phyloP scores from a whole-genome alignment of 2,113 vertebrate genomes.

The Hippocampus mohnikei region DNA sequence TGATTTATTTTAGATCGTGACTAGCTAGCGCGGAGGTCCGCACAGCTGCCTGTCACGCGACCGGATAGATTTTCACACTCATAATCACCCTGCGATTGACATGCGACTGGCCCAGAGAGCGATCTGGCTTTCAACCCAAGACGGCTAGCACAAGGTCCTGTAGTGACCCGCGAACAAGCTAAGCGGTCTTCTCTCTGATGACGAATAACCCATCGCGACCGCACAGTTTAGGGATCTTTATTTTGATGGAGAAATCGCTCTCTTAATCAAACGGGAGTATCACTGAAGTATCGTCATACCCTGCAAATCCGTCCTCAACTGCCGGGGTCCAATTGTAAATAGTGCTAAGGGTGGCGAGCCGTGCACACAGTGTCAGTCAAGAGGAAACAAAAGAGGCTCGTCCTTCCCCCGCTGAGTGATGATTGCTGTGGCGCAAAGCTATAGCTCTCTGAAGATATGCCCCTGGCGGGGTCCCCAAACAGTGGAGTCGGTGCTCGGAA shows the following conservation, averaged over 20 bases:
- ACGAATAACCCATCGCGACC: not conserved
- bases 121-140: not conserved
- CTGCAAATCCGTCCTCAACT: conserved; percentile 5
- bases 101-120: not conserved
- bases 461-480: conserved; percentile 28
- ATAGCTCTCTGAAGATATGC: conserved; percentile 41
- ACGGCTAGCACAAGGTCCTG: not conserved
- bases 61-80: not conserved
- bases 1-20: no score
- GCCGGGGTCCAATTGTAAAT: conserved; percentile 19
- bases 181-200: not conserved
- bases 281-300: not conserved
- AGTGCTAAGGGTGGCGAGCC: conserved; percentile 21
- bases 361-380: conserved; percentile 35
- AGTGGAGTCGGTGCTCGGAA: conserved; percentile 21
- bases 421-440: conserved; percentile 39
- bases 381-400: conserved; percentile 47
- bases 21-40: not conserved
- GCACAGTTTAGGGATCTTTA: not conserved
- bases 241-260: conserved; percentile 2
- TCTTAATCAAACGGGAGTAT: not conserved
- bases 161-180: not conserved
- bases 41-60: not conserved
- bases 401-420: conserved; percentile 34
- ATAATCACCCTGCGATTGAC: not conserved